Evolutionary conservation across 2,888 invertebrate species (phyloP), one percentile per base, ranked within the genome.

Genomic region (Oscheius onirici): DNA sequence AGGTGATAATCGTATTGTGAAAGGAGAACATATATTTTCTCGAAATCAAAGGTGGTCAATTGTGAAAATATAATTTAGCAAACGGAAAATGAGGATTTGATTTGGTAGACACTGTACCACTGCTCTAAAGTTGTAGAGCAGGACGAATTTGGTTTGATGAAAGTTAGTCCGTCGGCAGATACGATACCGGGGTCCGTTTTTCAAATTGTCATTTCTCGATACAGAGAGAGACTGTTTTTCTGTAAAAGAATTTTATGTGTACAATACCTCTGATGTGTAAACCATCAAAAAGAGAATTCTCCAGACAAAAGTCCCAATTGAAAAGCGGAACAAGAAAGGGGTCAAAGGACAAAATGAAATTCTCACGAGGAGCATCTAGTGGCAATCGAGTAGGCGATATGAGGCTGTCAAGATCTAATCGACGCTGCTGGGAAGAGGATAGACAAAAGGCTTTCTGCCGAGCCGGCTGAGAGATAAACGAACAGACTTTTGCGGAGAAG

Each of bases 371-470:
- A 11, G n/a, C 20, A 40, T 40, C 58, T 6, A 58, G 58, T 58
- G 41, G 43, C 58, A n/a, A 34, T 40, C 40, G 17, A 34, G 10
- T 28, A 57, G n/a, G 58, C 41, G 40, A 58, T 58, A 41, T 61
- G 46, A 61, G 61, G 61, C 61, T 46, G 61, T 61, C 46, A 61
- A 46, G 61, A 61, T 61, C 58, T 58, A 58, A 40, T 40, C 58
- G 40, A n/a, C 41, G 34, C 8, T 6, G 34, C 20, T 3, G 49
- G 49, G 44, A 22, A 20, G 41, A 58, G 41, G 58, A 8, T 2
- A 61, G 26, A 49, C 20, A 46, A 49, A 49, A 61, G 61, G 28
- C 24, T 13, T 34, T 34, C 34, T 34, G 34, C 34, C 34, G 34
- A 5, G 26, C n/a, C 34, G n/a, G 57, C 20, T 11, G 54, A 15